A percentile compares a stretch with the other conserved stretches of the same genome.
These are phyloP conservation scores for Murina feae DNA, from an alignment of 2,113 vertebrate genomes.

Conservation along the genomic window DNA sequence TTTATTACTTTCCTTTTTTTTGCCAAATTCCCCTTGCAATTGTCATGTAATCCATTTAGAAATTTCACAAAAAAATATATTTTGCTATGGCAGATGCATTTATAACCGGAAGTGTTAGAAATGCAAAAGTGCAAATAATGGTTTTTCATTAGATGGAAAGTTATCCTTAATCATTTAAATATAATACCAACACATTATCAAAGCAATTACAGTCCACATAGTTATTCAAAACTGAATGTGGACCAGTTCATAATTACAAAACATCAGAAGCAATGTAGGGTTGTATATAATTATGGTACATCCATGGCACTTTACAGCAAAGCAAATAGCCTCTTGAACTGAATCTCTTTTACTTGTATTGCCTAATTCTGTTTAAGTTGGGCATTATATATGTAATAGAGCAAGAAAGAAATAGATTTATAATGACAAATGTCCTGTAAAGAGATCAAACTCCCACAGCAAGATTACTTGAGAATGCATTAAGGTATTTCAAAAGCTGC, in stretches of 20 bases:
- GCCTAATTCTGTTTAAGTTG: not conserved
- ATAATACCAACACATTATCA: conserved; percentile 39
- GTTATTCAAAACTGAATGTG: not conserved
- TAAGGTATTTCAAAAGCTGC: not conserved
- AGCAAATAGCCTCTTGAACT: not conserved
- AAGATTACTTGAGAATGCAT: not conserved
- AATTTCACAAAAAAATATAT: conserved; percentile 17
- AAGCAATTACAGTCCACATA: conserved; percentile 26
- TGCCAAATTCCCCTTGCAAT: not conserved
- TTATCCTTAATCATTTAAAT: conserved; percentile 34
- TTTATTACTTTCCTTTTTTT: not conserved
- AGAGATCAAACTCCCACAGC: not conserved
- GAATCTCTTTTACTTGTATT: not conserved
- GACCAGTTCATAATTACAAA: conserved; percentile 32
- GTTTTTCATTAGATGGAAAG: conserved; percentile 52
- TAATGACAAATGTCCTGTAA: not conserved
- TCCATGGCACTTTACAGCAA: not conserved
- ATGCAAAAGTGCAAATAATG: conserved; percentile 17
- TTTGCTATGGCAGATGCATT: not conserved
- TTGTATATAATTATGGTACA: not conserved
- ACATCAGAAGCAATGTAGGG: not conserved
- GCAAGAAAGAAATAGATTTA: not conserved
- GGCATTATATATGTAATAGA: not conserved
- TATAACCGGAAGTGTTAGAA: not conserved
- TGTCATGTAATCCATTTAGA: not conserved